Conservation (phyloP, 2,797 vertebrate genomes). For the Intellagama lesueurii region DNA sequence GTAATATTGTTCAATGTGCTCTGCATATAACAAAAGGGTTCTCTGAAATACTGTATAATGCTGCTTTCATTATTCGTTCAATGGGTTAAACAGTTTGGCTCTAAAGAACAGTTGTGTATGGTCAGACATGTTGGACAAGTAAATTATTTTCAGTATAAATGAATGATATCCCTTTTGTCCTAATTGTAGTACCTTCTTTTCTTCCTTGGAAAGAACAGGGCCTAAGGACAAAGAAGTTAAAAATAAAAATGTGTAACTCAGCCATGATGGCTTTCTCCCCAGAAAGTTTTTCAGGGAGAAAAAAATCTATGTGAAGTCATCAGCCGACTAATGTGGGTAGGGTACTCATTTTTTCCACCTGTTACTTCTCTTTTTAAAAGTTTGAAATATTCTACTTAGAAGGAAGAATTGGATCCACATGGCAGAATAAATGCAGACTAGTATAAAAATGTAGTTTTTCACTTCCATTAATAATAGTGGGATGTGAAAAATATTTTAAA, state of each 20-base stretch:
- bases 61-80: not conserved
- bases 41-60: not conserved
- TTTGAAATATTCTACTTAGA: not conserved
- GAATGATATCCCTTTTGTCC: too few species aligned
- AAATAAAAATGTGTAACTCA: not conserved
- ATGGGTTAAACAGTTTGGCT: not conserved
- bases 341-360: not conserved
- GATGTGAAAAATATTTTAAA: not conserved
- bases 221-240: not conserved
- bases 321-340: not conserved
- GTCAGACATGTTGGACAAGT: not conserved
- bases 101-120: not conserved
- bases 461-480: not conserved
- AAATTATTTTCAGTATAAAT: not conserved
- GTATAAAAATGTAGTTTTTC: not conserved
- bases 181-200: not conserved
- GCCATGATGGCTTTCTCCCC: not conserved
- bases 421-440: not conserved
- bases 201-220: not conserved
- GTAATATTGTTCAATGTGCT: conserved; percentile 36
- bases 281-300: not conserved
- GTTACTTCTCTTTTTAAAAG: not conserved
- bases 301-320: not conserved
- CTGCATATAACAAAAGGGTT: not conserved
- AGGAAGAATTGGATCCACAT: not conserved